Evolutionary conservation across 92 coral and sea anemone genomes (phyloP), one percentile per base, ranked within the genome.

Genomic region (Anthopleura xanthogrammica): DNA sequence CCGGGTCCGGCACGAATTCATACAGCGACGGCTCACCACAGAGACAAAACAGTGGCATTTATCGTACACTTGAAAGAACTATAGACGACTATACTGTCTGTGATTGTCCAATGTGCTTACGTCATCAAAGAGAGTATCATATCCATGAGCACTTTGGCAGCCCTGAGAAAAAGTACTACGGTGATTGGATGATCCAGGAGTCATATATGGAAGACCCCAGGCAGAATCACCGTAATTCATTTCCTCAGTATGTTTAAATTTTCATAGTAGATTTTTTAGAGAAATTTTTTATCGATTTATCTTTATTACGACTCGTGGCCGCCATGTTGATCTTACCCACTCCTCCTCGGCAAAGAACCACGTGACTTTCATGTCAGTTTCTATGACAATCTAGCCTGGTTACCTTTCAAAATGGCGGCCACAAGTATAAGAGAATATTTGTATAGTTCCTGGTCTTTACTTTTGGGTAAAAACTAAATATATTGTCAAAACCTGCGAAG

Each of bases 141-240:
- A 41, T 84, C 5, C 86, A 83, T 23, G 86, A 88, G 29, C 82
- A 92, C 64, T 93, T 93, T 75, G 93, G 98, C 17, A 92, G 91
- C 23, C 97, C 97, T 2, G 93, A 89, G 73, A 93, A 93, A 78
- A 92, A 93, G 77, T 93, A 93, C 80, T 91, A 82, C 85, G 98
- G 98, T 22, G 98, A 91, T 80, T 91, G 98, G 98, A 91, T 93
- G 98, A 75, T 89, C 40, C 83, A 78, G 23, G 94, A 91, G 76
- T 40, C 85, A 52, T 81, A 65, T 14, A 40, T 85, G 72, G 88
- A 85, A 8, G 79, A 70, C 3, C 72, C 46, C 22, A 85, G 88
- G 43, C 83, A 79, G 12, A 70, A 77, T 36, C 41, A 85, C 73
- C 77, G 88, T 4, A 66, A 79, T 55, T 85, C 88, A 4, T 85